Base-by-base conservation (phyloP, 2,888 invertebrate species). In the Eupithecia dodoneata region DNA sequence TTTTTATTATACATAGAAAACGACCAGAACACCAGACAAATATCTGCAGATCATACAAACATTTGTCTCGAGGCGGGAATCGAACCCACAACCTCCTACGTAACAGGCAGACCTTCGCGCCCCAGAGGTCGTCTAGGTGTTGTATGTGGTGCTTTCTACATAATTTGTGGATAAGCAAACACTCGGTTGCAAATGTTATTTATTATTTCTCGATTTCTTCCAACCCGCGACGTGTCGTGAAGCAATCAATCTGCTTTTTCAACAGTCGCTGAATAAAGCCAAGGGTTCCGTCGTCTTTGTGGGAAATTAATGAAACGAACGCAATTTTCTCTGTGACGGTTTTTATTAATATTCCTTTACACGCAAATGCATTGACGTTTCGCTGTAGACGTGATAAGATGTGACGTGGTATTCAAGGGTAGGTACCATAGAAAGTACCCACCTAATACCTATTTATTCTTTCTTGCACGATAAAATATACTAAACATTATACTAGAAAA, bases 161-260 rank as follows among this genome's bases (percentile, higher is more conserved):
- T 41, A 42, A 66, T 15, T n/a, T 42, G 13, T 13, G 41, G 41
- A 41, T 13, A 18, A 59, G n/a, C 55, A 2, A 65, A 41, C 30
- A 65, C 41, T 3, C 6, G 45, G 45, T 69, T 70, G 47, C 7
- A 70, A 70, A 70, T 70, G 70, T 47, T 70, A 18, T 18, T 70
- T 66, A 66, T 42, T 66, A 63, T 72, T 66, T 75, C 55, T 66
- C 13, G 55, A 72, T 30, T 72, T 72, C 66, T 69, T 67, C 72
- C 52, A 72, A 49, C 66, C 71, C 52, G 5, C 42, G 67, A 72
- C 70, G 49, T 72, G 55, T 72, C 67, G 72, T 15, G 2, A 44
- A 75, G 75, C 72, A 72, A 76, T 76, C 75, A 76, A 76, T 76
- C 75, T 72, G 49, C 66, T 75, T 75, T 72, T 67, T 73, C 41